phyloP scores from a whole-genome alignment of 2,888 invertebrate species.

The Antheraea yamamai region DNA sequence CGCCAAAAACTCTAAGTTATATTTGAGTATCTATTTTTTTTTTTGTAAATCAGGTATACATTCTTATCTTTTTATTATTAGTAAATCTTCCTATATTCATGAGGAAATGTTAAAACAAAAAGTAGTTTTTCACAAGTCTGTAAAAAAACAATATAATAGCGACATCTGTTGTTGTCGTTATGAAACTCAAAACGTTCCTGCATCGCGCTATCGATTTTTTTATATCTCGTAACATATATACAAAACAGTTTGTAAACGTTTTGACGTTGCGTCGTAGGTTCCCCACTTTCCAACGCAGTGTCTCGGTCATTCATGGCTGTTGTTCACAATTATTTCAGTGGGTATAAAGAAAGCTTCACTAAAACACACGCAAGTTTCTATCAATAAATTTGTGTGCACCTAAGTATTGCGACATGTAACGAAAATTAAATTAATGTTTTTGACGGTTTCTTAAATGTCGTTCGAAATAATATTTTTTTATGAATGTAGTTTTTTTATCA shows the following conservation, averaged over 20 bases:
- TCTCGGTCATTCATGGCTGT: conserved; percentile 42
- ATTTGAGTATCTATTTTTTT: background rate
- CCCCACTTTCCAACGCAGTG: conserved; percentile 65
- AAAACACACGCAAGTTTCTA: conserved; percentile 64
- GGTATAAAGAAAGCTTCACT: conserved; percentile 59
- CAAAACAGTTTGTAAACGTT: background rate
- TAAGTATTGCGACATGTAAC: conserved; percentile 55
- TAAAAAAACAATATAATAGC: background rate
- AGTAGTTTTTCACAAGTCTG: background rate
- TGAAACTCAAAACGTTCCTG: background rate
- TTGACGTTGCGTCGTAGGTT: background rate
- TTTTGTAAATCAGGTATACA: background rate
- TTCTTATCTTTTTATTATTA: background rate
- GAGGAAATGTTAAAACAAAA: background rate
- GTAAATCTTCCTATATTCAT: background rate
- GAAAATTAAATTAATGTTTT: conserved; percentile 24
- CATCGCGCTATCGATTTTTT: conserved; percentile 11
- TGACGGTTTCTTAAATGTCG: no score
- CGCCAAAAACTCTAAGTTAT: no score
- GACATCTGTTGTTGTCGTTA: background rate
- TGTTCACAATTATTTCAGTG: conserved; percentile 50
- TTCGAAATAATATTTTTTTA: no score
- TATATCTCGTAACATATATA: background rate
- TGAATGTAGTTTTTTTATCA: conserved; percentile 36
- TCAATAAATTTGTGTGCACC: conserved; percentile 66